Evolutionary conservation across 1,140 invertebrate species (phyloP).

Genomic region (Euwallacea fornicatus): DNA sequence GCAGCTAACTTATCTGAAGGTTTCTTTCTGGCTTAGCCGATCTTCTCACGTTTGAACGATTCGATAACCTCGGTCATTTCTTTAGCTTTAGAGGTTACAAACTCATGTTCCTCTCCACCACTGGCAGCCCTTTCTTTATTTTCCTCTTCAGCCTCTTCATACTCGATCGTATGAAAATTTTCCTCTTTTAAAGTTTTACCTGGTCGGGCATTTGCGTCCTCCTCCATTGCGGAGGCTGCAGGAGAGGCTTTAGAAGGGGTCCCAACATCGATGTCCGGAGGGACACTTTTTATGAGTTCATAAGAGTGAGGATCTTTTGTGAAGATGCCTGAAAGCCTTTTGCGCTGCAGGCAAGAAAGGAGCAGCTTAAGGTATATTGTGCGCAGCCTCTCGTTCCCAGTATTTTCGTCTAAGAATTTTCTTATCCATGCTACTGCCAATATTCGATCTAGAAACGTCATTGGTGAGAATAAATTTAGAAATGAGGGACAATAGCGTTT

Average conservation of each 20-base stretch:
- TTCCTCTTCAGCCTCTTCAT: no score
- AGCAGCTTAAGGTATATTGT: slow-evolving; percentile 53
- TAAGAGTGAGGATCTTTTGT: slow-evolving; percentile 45
- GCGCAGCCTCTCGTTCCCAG: slow-evolving; percentile 42
- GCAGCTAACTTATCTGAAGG: not conserved
- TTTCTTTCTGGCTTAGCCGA: slow-evolving; percentile 27
- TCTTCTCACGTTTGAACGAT: slow-evolving; percentile 21
- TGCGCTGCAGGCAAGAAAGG: slow-evolving; percentile 51
- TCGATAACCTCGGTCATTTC: slow-evolving; percentile 15
- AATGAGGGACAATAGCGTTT: slow-evolving; percentile 11
- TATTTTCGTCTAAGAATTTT: slow-evolving; percentile 46
- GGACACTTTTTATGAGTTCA: slow-evolving; percentile 45
- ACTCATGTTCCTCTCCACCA: no score
- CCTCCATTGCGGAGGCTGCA: no score
- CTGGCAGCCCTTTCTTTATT: no score
- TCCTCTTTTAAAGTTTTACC: no score
- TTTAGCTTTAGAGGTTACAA: slow-evolving; percentile 8
- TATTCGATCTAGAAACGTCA: slow-evolving; percentile 45
- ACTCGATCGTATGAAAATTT: no score
- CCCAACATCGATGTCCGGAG: slow-evolving; percentile 46
- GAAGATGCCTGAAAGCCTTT: slow-evolving; percentile 50
- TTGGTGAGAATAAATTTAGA: not conserved
- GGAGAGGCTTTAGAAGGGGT: no score
- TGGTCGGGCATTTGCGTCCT: slow-evolving; percentile 13
- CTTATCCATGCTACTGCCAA: slow-evolving; percentile 52